A percentile compares a stretch with the other conserved stretches of the same genome.
Conservation (phyloP, 2,888 invertebrate genomes). For the Hipparchia sbordonii region DNA sequence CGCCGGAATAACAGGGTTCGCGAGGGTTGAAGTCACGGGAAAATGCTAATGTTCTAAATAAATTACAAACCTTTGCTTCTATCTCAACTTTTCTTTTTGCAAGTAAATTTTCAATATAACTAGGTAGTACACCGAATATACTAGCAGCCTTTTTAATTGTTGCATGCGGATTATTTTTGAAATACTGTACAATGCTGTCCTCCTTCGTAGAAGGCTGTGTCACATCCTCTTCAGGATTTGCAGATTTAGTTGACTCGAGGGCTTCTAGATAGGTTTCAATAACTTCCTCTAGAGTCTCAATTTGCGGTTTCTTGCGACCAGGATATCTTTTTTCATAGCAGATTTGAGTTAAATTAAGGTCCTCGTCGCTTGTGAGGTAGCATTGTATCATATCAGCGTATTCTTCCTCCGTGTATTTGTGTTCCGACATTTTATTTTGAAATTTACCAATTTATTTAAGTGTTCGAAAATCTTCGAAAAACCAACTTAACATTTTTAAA, state of each 20-base stretch:
- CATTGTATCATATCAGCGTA: conserved; percentile 9
- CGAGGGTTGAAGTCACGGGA: too few relatives aligned
- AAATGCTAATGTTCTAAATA: too few relatives aligned
- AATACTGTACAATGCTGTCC: neutral
- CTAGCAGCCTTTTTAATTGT: conserved; percentile 11
- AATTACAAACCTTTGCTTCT: conserved; percentile 6
- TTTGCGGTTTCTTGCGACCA: neutral
- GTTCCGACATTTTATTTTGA: neutral
- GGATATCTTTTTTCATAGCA: conserved; percentile 8
- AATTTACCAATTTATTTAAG: neutral
- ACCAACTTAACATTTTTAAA: neutral
- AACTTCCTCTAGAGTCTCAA: neutral
- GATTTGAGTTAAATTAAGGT: neutral
- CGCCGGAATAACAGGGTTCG: too few relatives aligned
- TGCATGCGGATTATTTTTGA: conserved; percentile 6
- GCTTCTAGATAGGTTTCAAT: neutral
- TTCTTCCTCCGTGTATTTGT: neutral
- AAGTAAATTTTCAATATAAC: conserved; percentile 9
- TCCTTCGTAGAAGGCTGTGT: neutral
- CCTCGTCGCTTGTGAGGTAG: neutral
- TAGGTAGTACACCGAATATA: neutral
- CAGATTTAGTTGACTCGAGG: neutral
- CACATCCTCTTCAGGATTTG: neutral
- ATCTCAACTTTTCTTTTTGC: neutral
- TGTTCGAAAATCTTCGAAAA: neutral